Conservation (phyloP, 2,888 invertebrate genomes). For the Acronicta alni region DNA sequence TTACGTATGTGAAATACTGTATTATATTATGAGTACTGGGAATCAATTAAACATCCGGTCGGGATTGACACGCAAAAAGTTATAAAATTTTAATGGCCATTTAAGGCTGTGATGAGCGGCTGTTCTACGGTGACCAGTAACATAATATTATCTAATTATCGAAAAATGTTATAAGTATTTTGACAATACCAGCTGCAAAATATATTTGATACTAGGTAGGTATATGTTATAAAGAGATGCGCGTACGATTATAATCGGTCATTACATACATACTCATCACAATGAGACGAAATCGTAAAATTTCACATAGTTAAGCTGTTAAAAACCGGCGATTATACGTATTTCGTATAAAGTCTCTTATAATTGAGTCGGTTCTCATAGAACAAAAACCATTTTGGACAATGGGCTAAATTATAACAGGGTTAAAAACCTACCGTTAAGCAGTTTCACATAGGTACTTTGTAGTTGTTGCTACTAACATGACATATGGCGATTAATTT, state of each 20-base stretch:
- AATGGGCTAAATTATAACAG: conserved; percentile 87
- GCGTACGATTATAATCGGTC: conserved; percentile 44
- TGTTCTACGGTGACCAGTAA: conserved; percentile 59
- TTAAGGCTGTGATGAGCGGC: conserved; percentile 69
- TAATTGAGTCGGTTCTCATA: conserved; percentile 88
- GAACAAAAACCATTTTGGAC: conserved; percentile 86
- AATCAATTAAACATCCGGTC: conserved; percentile 83
- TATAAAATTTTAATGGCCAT: conserved; percentile 65
- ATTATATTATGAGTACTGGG: too few relatives aligned
- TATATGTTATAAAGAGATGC: conserved; percentile 39
- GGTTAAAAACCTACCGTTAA: conserved; percentile 79
- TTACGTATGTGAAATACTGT: conserved; percentile 58
- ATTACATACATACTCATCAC: conserved; percentile 73
- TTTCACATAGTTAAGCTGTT: conserved; percentile 88
- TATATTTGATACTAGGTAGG: too few relatives aligned
- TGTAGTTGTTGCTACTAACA: conserved; percentile 81
- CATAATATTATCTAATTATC: conserved; percentile 17
- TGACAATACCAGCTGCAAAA: conserved; percentile 35
- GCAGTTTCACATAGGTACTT: conserved; percentile 87
- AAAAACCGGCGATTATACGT: conserved; percentile 86
- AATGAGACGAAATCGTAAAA: conserved; percentile 81
- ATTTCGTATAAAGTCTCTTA: conserved; percentile 79
- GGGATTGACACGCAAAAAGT: conserved; percentile 69
- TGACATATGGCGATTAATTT: conserved; percentile 86
- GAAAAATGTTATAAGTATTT: conserved; percentile 22